Conservation (phyloP, 1,140 invertebrate genomes). For the Orussus abietinus region DNA sequence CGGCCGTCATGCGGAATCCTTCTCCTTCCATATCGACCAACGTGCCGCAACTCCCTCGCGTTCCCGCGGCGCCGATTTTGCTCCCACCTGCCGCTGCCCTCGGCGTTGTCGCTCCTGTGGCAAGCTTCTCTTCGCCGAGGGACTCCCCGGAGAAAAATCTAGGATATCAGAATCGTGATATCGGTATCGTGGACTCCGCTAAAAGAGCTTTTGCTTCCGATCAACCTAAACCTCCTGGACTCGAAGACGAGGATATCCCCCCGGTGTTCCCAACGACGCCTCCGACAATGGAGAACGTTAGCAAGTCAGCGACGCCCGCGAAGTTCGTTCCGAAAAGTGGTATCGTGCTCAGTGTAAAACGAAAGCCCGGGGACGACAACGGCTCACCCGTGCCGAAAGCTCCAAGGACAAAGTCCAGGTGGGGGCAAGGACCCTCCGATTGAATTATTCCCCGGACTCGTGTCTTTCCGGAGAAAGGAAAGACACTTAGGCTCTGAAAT, state of each 20-base stretch:
- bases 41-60: neutral
- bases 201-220: slow-evolving; percentile 20
- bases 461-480: neutral
- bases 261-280: slow-evolving; percentile 23
- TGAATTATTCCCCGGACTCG: slow-evolving; percentile 14
- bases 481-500: too few relatives aligned
- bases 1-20: too few relatives aligned
- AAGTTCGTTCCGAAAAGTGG: slow-evolving; percentile 37
- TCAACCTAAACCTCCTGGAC: slow-evolving; percentile 41
- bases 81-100: slow-evolving; percentile 1
- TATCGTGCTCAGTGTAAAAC: slow-evolving; percentile 38
- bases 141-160: neutral
- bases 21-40: neutral
- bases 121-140: neutral
- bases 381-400: slow-evolving; percentile 21
- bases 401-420: slow-evolving; percentile 39
- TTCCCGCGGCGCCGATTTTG: neutral
- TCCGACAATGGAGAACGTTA: slow-evolving; percentile 8
- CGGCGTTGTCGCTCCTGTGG: slow-evolving; percentile 1
- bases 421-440: slow-evolving; percentile 40
- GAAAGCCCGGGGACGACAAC: slow-evolving; percentile 30
- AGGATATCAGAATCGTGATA: neutral
- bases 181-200: neutral
- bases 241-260: slow-evolving; percentile 38
- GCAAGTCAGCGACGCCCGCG: slow-evolving; percentile 12